Evolutionary conservation across 2,797 vertebrate genomes (phyloP).

Genomic region (Sebastes minor): DNA sequence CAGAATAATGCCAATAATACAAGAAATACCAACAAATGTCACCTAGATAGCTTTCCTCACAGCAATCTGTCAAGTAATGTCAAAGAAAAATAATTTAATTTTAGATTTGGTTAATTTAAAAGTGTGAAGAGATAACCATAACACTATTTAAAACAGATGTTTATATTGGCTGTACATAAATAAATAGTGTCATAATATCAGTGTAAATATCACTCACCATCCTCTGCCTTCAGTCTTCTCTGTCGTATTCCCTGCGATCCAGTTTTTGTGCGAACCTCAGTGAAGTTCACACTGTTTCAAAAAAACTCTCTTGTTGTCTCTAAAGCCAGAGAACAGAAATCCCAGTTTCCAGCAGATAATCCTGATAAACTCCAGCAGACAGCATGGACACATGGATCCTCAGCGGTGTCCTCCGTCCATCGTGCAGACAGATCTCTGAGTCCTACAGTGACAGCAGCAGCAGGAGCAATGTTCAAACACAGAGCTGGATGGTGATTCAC

Average conservation of each 20-base stretch:
- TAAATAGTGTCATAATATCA: not conserved
- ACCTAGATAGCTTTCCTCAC: not conserved
- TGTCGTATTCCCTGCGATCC: constrained; percentile 36
- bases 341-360: constrained; percentile 48
- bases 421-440: constrained; percentile 9
- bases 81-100: not conserved
- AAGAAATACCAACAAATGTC: not conserved
- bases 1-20: not conserved
- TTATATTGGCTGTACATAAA: not conserved
- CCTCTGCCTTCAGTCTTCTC: constrained; percentile 45
- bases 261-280: constrained; percentile 16
- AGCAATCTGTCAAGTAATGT: not conserved
- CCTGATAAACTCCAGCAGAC: constrained; percentile 39
- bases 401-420: constrained; percentile 72
- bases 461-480: not conserved
- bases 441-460: constrained; percentile 37
- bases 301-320: not conserved
- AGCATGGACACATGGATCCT: constrained; percentile 62
- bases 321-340: constrained; percentile 2
- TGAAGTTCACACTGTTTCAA: constrained; percentile 13
- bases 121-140: not conserved
- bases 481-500: not conserved
- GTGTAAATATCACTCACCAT: constrained; percentile 73
- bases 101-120: not conserved
- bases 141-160: not conserved